Evolutionary conservation across 1,140 invertebrate genomes (phyloP), one percentile per base, ranked within the genome.

Genomic region (Drosophila pandora): DNA sequence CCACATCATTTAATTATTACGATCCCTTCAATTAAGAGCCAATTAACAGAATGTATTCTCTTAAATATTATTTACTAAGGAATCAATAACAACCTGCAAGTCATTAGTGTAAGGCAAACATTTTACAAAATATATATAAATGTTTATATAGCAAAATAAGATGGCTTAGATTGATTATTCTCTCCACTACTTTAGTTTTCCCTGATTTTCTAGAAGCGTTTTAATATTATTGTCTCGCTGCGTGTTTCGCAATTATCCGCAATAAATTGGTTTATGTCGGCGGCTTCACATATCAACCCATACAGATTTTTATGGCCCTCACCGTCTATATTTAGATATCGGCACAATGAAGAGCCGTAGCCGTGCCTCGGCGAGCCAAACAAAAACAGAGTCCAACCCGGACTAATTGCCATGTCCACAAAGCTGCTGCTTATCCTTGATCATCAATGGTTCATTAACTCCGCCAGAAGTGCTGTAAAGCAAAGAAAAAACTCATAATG

Each of bases 371-470:
- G 6, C 30, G 8, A 25, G 48, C 37, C 41, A 37, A 34, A 56
- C 43, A 75, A 54, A 75, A 76, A 67, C 43, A 39, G 57, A 48
- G 54, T 43, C 34, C 70, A 56, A 72, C 61, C 71, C 76, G 30
- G 72, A 85, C 79, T 88, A 88, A 88, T 88, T 88, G 76, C 72
- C 83, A 75, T 81, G 78, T 71, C 59, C 71, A 80, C 54, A 55
- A 56, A 48, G 22, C 63, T 71, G 77, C 60, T 49, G 70, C 76
- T 89, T 89, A 89, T 89, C 85, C 85, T 89, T 89, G 85, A 89
- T 89, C 85, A 90, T 90, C 80, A 81, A 81, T 89, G 78, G 80
- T 90, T 89, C 85, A 89, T 90, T 90, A 90, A 85, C 85, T 90
- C 70, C 78, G 57, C 43, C 43, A 58, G 55, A 67, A 58, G 34